Base-by-base conservation (phyloP, 37 sponge, comb jelly and placozoan species). In the Ianthella basta region DNA sequence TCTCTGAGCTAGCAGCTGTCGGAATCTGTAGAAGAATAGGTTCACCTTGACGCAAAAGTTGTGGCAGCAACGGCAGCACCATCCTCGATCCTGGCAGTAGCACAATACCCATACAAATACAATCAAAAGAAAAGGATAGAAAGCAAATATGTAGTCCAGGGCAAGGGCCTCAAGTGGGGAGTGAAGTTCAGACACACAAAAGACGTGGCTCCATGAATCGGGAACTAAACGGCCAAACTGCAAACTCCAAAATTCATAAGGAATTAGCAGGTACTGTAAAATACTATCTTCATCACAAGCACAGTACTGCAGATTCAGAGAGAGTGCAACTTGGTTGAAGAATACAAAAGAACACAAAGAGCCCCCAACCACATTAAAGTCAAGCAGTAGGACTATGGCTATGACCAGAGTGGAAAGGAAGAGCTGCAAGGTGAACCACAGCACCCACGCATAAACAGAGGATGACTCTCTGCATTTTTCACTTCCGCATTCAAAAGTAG, bases 111-210 rank as follows among this genome's bases (percentile, higher is more conserved):
- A 18, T 30, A 69, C 34, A 34, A 30, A 30, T 2, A 69, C 1
- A 33, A 69, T 13, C 35, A 80, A 25, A 13, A 80, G 27, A 33
- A 80, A 80, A 0, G 89, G 89, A 66, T 88, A 92, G 64, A 88
- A 40, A 20, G 92, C 92, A 37, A 67, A 37, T 12, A 92, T 25
- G 60, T 88, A 88, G 3, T 85, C 67, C 83, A 81, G 18, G 12
- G 84, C 67, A 12, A 83, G 65, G 24, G 84, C 37, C 27, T 79
- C 56, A n/a, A 89, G 35, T n/a, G 85, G 53, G 35, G 40, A 10
- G 50, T 44, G 6, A 44, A 44, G 50, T 8, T 44, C 6, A 44
- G 50, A 44, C 50, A 44, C 50, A 8, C 50, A 44, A 8, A 44
- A 44, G 8, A 8, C 8, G 50, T 59, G 29, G 66, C 85, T 60